These are phyloP conservation scores for Eupeodes luniger DNA, from an alignment of 2,888 invertebrate species.

Conservation along the genomic window DNA sequence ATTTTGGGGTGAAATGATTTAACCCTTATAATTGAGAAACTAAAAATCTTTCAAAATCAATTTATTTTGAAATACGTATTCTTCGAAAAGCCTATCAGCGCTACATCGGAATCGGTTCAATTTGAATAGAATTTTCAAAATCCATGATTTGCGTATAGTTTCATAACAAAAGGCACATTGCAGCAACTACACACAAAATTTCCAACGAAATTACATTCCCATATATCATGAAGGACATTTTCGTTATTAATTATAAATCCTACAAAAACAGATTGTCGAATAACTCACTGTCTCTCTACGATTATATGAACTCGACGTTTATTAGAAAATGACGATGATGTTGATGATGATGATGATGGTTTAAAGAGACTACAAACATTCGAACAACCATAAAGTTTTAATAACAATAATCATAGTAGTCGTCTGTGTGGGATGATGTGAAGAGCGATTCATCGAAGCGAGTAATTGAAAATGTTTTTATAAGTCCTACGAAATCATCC, in stretches of 20 bases:
- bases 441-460: slow-evolving; percentile 5
- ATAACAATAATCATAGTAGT: neutral
- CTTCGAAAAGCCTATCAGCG: too few species aligned
- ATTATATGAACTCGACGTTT: neutral
- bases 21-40: too few species aligned
- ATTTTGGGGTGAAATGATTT: too few species aligned
- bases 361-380: neutral
- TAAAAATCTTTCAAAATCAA: too few species aligned
- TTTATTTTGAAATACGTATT: too few species aligned
- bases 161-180: too few species aligned
- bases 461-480: slow-evolving; percentile 28
- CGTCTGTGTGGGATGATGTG: neutral
- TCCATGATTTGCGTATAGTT: neutral
- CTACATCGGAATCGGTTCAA: too few species aligned
- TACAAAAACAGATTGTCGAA: slow-evolving; percentile 5
- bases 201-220: slow-evolving; percentile 1
- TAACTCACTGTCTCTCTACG: neutral
- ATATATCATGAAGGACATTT: slow-evolving; percentile 1
- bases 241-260: neutral
- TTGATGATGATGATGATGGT: neutral
- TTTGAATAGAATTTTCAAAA: slow-evolving; percentile 3
- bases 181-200: neutral
- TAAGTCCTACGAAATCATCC: slow-evolving; percentile 5
- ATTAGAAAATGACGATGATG: slow-evolving; percentile 1
- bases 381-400: neutral